Evolutionary conservation across 2,797 vertebrate species (phyloP).

Genomic region (Eurystomus glaucurus): DNA sequence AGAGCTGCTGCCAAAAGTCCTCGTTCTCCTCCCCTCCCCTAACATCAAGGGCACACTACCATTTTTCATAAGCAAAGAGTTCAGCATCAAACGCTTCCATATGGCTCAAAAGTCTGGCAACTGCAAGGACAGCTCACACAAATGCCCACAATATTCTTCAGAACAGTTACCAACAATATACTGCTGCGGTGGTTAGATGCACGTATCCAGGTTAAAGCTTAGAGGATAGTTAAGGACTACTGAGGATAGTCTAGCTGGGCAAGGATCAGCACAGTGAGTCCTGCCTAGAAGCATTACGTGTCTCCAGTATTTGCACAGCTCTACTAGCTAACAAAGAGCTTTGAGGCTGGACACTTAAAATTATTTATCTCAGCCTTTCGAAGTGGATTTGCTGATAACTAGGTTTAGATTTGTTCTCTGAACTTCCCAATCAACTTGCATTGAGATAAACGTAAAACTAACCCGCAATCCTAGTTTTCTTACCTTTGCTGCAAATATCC

Average conservation of each 20-base stretch:
- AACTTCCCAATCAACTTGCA: background rate
- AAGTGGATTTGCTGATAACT: background rate
- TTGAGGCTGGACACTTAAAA: background rate
- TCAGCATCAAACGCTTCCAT: background rate
- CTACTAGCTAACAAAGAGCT: background rate
- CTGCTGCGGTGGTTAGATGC: background rate
- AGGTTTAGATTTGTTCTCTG: background rate
- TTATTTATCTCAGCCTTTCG: background rate
- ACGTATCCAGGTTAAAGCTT: background rate
- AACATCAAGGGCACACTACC: background rate
- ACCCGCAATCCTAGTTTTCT: background rate
- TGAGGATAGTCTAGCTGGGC: background rate
- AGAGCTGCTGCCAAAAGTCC: fast-evolving
- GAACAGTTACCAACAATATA: background rate
- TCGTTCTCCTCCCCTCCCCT: fast-evolving
- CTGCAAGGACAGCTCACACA: background rate
- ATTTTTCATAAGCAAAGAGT: background rate
- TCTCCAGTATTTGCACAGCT: background rate
- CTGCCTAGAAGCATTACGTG: background rate
- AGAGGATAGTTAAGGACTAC: background rate
- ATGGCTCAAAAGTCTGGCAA: background rate
- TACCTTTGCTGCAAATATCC: background rate
- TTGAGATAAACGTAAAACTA: background rate
- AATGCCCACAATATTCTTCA: background rate
- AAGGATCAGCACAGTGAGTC: background rate